A percentile compares a stretch with the other conserved stretches of the same genome.
phyloP scores from a whole-genome alignment of 2,888 invertebrate genomes.

The Perdita meconis region DNA sequence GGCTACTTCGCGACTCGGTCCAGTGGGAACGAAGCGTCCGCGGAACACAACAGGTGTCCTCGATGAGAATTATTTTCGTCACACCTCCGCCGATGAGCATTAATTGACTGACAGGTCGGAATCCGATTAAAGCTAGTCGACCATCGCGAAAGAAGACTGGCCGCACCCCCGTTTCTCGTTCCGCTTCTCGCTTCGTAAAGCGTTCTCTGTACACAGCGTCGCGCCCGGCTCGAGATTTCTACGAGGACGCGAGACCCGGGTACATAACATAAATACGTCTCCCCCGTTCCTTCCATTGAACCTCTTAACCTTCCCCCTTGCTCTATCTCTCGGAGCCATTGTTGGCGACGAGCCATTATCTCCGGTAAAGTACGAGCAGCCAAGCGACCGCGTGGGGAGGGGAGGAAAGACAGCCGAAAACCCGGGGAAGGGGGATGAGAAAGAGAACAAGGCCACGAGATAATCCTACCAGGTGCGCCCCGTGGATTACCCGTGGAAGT shows the following conservation, averaged over 20 bases:
- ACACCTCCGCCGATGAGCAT: too few relatives aligned
- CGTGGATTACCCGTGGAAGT: conserved; percentile 47
- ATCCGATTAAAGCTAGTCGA: too few relatives aligned
- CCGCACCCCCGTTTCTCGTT: neutral
- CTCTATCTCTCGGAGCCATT: conserved; percentile 42
- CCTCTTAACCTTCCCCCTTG: conserved; percentile 15
- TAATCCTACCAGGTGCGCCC: conserved; percentile 56
- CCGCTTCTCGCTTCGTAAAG: neutral
- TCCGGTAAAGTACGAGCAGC: conserved; percentile 58
- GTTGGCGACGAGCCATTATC: conserved; percentile 71
- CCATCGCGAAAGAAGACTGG: too few relatives aligned
- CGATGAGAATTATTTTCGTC: too few relatives aligned
- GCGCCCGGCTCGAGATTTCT: neutral
- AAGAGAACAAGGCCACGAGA: conserved; percentile 46
- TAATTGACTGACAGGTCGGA: too few relatives aligned
- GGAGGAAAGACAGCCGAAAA: conserved; percentile 34
- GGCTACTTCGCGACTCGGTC: too few relatives aligned
- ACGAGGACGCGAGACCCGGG: neutral
- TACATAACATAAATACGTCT: conserved; percentile 24
- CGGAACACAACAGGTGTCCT: too few relatives aligned
- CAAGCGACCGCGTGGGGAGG: conserved; percentile 33
- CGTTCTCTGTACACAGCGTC: neutral
- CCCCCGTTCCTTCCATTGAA: conserved; percentile 30
- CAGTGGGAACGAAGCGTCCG: too few relatives aligned
- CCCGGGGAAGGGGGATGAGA: conserved; percentile 16